Evolutionary conservation across 2,113 vertebrate genomes (phyloP).

Genomic region (Chloebia gouldiae): DNA sequence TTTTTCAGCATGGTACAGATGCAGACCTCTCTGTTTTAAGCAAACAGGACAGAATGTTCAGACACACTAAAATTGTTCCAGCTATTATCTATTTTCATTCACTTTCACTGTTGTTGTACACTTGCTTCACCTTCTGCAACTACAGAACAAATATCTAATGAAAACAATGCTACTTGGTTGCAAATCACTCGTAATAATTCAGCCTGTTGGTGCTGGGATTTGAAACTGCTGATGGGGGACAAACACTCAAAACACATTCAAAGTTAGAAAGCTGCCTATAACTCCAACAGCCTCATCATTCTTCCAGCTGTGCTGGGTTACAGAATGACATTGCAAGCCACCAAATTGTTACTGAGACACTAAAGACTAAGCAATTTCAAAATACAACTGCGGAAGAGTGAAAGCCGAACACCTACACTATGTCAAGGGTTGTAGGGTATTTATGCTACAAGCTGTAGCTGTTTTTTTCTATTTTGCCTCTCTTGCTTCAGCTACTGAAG

Average conservation of each 20-base stretch:
- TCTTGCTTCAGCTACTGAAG: neutral
- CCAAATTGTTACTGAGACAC: neutral
- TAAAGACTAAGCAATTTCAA: neutral
- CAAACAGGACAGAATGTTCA: neutral
- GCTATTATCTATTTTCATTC: neutral
- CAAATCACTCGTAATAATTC: neutral
- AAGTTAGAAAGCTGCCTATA: neutral
- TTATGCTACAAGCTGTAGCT: neutral
- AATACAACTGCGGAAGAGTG: neutral
- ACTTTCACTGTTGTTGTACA: neutral
- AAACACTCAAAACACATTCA: neutral
- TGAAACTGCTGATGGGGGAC: neutral
- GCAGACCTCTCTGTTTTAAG: neutral
- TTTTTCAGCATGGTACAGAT: neutral
- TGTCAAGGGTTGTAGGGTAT: neutral
- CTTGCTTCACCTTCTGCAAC: neutral
- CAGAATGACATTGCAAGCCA: neutral
- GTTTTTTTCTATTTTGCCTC: neutral
- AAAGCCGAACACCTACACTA: neutral
- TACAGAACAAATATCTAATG: neutral
- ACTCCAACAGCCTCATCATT: neutral
- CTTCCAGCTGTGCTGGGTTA: neutral
- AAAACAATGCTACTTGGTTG: neutral
- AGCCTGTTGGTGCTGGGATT: neutral
- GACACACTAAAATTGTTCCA: neutral